These are phyloP conservation scores for Cepphus grylle DNA, from an alignment of 2,113 vertebrate genomes.

Conservation along the genomic window DNA sequence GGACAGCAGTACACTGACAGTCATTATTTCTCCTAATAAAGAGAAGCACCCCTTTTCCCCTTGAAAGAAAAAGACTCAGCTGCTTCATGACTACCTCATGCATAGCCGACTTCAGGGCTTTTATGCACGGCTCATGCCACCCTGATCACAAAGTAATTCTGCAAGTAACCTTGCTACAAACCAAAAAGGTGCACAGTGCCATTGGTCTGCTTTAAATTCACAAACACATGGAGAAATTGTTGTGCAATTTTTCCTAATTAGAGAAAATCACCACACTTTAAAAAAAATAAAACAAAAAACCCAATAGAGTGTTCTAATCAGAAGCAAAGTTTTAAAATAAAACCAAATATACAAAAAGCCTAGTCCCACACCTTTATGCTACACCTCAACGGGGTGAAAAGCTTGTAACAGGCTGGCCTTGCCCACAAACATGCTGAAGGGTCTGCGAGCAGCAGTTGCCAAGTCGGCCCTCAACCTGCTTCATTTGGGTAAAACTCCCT, in stretches of 20 bases:
- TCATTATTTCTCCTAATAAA: background rate
- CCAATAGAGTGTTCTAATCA: background rate
- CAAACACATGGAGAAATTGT: background rate
- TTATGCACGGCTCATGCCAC: background rate
- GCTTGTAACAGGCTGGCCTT: background rate
- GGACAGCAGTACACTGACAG: background rate
- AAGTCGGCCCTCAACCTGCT: background rate
- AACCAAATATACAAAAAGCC: background rate
- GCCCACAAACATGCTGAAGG: background rate
- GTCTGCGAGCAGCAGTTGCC: background rate
- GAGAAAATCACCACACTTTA: background rate
- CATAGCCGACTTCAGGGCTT: background rate
- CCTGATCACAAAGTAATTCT: background rate
- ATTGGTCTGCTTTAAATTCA: background rate
- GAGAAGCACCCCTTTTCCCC: background rate
- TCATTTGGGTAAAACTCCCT: background rate
- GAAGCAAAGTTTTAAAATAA: background rate
- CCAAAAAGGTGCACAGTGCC: background rate
- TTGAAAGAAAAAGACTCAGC: background rate
- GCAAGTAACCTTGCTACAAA: background rate
- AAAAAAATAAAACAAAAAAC: background rate
- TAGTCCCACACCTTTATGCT: background rate
- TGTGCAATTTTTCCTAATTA: background rate
- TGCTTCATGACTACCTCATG: fast-evolving
- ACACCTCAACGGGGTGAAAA: background rate